Base-by-base conservation (phyloP, 2,797 vertebrate genomes). In the Gallinago stenura region DNA sequence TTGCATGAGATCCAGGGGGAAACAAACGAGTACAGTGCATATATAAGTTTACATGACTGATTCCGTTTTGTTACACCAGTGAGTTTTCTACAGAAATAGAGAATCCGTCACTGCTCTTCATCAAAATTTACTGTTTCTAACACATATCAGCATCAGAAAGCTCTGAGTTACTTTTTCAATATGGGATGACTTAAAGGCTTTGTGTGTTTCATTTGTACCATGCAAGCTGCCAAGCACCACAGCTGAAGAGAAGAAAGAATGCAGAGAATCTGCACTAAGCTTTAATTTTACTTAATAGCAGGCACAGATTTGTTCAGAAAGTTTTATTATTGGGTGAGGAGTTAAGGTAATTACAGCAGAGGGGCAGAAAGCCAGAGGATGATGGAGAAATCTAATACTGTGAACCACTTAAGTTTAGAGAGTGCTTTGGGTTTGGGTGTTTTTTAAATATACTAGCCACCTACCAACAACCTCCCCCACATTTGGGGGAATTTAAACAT, bases 241-340 rank as follows among this genome's bases (percentile, higher is more conserved):
- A 80, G 56, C 81, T 37, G 60, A 89, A 90, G 46, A 82, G 75
- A 92, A 93, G 88, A 89, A 97, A 79, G 83, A 94, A 91, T 92
- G 76, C 77, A 80, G 88, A 91, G 83, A 97, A 97, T 97, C 70
- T 93, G 33, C 71, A 73, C 66, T 91, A 66, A 95, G 77, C 70
- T 89, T 93, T 93, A 64, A 89, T 92, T 96, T 94, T 92, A 86
- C 83, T 96, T 94, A 95, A 89, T 73, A 88, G 46, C 72, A 83
- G 46, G 43, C 76, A 90, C 41, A 89, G 71, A 93, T 82, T 96
- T 92, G 48, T 93, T 89, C 93, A 62, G 90, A 94, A 80, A 88
- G 71, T 88, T 96, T 95, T 90, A 61, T 90, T 95, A 79, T 83
- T 71, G n/a, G 20, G 72, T 64, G 79, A 94, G 75, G 93, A 87